Evolutionary conservation across 2,797 vertebrate genomes (phyloP).

Genomic region (Esox lucius): DNA sequence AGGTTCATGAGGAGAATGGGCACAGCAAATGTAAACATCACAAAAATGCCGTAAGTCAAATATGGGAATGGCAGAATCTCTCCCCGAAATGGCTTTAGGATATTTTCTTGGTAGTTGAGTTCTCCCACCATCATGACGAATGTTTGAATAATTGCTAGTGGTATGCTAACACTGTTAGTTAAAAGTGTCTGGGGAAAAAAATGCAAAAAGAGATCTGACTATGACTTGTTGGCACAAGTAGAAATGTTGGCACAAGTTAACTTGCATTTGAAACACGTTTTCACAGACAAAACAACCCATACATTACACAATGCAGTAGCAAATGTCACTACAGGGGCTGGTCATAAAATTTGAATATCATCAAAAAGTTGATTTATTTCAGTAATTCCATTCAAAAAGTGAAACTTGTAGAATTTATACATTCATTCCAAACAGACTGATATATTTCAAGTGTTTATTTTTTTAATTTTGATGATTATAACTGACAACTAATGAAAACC

Average conservation of each 20-base stretch:
- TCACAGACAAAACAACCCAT: not conserved
- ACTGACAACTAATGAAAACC: no score
- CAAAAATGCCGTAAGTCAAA: constrained; percentile 76
- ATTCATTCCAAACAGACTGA: no score
- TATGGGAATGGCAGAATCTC: constrained; percentile 71
- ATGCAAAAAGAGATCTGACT: not conserved
- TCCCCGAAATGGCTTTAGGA: constrained; percentile 73
- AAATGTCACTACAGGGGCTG: no score
- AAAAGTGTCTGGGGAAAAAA: constrained; percentile 73
- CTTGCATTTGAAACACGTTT: not conserved
- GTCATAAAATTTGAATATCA: no score
- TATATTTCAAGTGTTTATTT: no score
- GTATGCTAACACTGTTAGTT: constrained; percentile 52
- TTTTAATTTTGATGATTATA: no score
- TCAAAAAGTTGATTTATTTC: no score
- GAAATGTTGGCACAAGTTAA: not conserved
- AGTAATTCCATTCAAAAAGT: no score
- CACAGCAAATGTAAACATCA: constrained; percentile 79
- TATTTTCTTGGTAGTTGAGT: constrained; percentile 82
- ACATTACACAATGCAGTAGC: no score
- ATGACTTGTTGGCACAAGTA: not conserved
- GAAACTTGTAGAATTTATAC: no score
- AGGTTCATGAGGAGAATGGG: constrained; percentile 89
- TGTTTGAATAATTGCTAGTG: constrained; percentile 81
- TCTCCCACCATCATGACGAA: constrained; percentile 90